phyloP scores from a whole-genome alignment of 2,797 vertebrate species.

The Hydrolagus colliei region DNA sequence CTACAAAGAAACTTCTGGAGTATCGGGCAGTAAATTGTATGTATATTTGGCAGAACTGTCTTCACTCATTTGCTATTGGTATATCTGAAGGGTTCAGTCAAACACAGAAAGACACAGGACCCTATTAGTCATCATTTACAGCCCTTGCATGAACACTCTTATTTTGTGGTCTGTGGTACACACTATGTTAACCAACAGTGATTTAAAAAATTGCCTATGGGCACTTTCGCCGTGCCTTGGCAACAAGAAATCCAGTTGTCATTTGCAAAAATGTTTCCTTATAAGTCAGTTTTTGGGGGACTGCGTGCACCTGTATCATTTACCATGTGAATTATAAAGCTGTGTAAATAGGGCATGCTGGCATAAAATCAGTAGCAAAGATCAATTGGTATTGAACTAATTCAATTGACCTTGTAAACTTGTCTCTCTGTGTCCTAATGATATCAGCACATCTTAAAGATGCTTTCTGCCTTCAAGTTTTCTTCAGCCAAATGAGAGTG shows the following conservation, averaged over 20 bases:
- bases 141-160: not conserved
- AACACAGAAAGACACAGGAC: too few species aligned
- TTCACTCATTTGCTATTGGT: too few species aligned
- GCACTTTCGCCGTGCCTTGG: not conserved
- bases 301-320: not conserved
- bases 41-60: too few species aligned
- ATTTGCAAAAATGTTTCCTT: not conserved
- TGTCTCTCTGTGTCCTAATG: not conserved
- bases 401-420: not conserved
- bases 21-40: too few species aligned
- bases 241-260: not conserved
- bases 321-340: too few species aligned
- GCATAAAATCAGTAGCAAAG: not conserved
- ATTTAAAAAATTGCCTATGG: not conserved
- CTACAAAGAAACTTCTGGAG: too few species aligned
- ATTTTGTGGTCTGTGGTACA: not conserved
- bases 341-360: not conserved
- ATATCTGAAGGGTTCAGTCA: too few species aligned
- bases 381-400: not conserved
- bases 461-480: not conserved
- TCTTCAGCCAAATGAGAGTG: not conserved
- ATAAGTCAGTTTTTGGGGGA: not conserved
- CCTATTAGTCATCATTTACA: not conserved
- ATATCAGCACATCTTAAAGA: not conserved
- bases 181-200: not conserved